Evolutionary conservation across 2,888 invertebrate genomes (phyloP).

Genomic region (Drosophila lutescens): DNA sequence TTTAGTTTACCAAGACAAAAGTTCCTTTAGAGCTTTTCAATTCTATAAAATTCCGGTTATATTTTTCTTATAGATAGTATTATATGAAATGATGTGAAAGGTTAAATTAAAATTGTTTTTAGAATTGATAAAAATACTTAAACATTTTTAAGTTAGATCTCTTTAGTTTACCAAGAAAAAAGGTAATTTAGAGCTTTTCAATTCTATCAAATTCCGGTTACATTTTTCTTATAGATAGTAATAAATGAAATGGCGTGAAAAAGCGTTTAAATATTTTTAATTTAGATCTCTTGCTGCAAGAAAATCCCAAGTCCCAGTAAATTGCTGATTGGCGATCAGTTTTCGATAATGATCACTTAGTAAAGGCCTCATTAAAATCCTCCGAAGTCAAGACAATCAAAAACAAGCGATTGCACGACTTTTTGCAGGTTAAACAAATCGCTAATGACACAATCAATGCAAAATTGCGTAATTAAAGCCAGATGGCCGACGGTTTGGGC

Average conservation of each 20-base stretch:
- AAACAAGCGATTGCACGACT: constrained; percentile 56
- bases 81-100: too few relatives aligned
- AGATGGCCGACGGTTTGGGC: constrained; percentile 34
- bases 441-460: constrained; percentile 45
- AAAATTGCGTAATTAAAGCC: constrained; percentile 40
- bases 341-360: constrained; percentile 19
- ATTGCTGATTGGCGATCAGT: background rate
- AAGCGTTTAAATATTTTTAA: too few relatives aligned
- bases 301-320: too few relatives aligned
- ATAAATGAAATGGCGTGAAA: too few relatives aligned
- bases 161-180: background rate
- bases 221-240: too few relatives aligned
- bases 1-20: background rate
- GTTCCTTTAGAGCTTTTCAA: background rate
- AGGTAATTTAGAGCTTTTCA: background rate
- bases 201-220: too few relatives aligned
- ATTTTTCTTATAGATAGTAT: too few relatives aligned
- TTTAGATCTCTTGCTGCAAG: background rate
- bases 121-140: too few relatives aligned
- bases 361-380: constrained; percentile 18
- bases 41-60: too few relatives aligned
- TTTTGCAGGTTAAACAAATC: constrained; percentile 29
- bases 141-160: background rate
- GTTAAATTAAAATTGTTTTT: too few relatives aligned
- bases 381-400: constrained; percentile 21